phyloP scores from a whole-genome alignment of 2,113 vertebrate genomes.

The Tragelaphus scriptus region DNA sequence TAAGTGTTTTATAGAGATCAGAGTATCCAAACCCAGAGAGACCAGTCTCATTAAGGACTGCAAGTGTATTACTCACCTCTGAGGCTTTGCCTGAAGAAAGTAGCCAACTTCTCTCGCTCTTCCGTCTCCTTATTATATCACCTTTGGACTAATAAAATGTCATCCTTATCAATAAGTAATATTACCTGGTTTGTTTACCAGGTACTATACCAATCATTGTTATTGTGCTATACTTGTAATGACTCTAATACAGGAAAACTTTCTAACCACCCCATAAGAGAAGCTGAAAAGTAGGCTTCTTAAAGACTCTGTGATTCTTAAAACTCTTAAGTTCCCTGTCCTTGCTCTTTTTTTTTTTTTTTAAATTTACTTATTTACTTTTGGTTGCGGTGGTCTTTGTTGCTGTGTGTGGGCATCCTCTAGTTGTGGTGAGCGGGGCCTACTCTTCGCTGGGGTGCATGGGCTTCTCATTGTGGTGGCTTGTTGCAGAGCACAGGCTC shows the following conservation, averaged over 20 bases:
- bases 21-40: background rate
- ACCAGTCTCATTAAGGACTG: background rate
- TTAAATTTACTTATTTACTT: background rate
- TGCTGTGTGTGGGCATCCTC: background rate
- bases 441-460: background rate
- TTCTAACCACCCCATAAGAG: background rate
- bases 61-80: background rate
- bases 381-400: background rate
- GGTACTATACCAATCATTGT: background rate
- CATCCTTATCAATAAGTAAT: background rate
- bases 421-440: background rate
- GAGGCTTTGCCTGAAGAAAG: background rate
- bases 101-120: background rate
- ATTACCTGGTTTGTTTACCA: background rate
- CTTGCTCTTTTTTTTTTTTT: background rate
- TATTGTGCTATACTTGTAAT: background rate
- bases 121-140: background rate
- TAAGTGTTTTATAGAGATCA: background rate
- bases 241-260: background rate
- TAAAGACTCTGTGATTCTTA: background rate
- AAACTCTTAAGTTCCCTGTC: background rate
- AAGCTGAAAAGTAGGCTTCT: background rate
- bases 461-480: background rate
- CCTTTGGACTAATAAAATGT: constrained; percentile 13
- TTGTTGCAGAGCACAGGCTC: background rate